Evolutionary conservation across 2,113 vertebrate genomes (phyloP).

Genomic region (Edolisoma coerulescens): DNA sequence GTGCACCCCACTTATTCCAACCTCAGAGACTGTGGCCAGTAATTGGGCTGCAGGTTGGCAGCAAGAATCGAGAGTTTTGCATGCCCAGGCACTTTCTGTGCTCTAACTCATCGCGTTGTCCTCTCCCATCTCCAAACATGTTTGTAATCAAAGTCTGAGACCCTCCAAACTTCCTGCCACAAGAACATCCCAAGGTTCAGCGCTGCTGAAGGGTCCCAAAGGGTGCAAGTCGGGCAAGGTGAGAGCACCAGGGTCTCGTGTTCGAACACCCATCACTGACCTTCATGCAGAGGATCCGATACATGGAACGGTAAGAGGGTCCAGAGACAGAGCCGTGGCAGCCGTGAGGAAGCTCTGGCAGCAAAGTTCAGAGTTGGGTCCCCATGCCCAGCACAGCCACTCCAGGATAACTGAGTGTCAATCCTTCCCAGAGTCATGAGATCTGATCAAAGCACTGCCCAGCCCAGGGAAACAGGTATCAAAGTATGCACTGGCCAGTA

Average conservation of each 20-base stretch:
- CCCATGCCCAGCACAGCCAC: background rate
- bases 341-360: background rate
- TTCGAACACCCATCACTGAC: background rate
- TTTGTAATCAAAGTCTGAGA: background rate
- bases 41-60: accelerated
- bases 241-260: background rate
- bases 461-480: accelerated
- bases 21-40: background rate
- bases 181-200: background rate
- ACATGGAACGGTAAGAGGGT: accelerated
- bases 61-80: background rate
- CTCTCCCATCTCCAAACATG: background rate
- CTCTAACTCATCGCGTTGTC: accelerated
- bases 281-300: background rate
- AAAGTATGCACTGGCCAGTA: background rate
- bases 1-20: accelerated
- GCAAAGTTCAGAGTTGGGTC: background rate
- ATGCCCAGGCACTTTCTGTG: accelerated
- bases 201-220: background rate
- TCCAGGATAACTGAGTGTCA: background rate
- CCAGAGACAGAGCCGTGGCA: background rate
- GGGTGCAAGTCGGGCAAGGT: background rate
- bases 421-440: background rate
- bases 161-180: background rate
- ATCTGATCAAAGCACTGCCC: background rate